Base-by-base conservation (phyloP, 2,113 vertebrate genomes). In the Lycocorax pyrrhopterus region DNA sequence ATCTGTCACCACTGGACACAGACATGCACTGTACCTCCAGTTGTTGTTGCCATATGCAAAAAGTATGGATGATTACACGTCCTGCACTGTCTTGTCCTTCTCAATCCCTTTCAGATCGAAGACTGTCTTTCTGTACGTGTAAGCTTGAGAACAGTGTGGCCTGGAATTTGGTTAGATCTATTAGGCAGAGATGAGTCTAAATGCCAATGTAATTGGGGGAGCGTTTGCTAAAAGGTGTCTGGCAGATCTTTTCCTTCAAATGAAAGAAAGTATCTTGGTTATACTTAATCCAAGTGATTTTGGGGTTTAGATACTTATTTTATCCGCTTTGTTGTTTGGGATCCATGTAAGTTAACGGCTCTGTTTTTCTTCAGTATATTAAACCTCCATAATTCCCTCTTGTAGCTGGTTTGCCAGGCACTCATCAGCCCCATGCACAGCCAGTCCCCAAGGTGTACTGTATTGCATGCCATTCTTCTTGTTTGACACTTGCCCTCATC, bases 401-500 rank as follows among this genome's bases (percentile, higher is more conserved):
- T 44, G 29, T 13, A 49, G 46, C 7, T 59, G 37, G 51, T 91
- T 76, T 93, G 35, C 55, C 93, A 71, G 93, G 59, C 51, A 44
- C 84, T 90, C 75, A 19, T 47, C 74, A 90, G 10, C 15, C 75
- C 58, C 1, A 2, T 44, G 78, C 88, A 55, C 3, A 89, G 74
- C 33, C 74, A 73, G 78, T 86, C 94, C 72, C 78, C 13, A 9
- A 55, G 86, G 89, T 73, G 39, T 63, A 13, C 74, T 71, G 35
- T 21, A n/a, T 13, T 69, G 35, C 74, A n/a, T 3, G 27, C 81
- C 15, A 4, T 83, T 83, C 84, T 90, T 94, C 89, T 83, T 64
- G 69, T 87, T 58, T 95, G 93, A 83, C 75, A 74, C 89, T 90
- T 67, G 69, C 75, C 95, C 75, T 96, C 93, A 95, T 94, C 96